Percentiles rank a stretch among this genome's conserved stretches.
Evolutionary conservation across 1,140 invertebrate species (phyloP).

Genomic region (Parasteatoda tepidariorum): DNA sequence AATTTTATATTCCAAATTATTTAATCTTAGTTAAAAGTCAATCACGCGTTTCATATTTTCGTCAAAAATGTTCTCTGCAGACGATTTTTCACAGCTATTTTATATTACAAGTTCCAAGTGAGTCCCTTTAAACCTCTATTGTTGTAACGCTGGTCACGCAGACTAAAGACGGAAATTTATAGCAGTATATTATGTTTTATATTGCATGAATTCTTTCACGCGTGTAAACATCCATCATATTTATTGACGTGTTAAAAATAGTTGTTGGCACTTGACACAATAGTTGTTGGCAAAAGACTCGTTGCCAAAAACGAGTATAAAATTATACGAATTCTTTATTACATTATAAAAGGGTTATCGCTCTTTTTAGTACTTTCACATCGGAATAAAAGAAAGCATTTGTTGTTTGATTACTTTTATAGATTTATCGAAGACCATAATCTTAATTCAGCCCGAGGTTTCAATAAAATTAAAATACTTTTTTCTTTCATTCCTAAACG

Average conservation of each 20-base stretch:
- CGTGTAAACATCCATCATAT: constrained; percentile 18
- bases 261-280: constrained; percentile 16
- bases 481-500: too few species aligned
- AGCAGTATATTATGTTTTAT: constrained; percentile 9
- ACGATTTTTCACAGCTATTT: not conserved
- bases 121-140: too few species aligned
- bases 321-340: not conserved
- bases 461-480: too few species aligned
- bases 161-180: constrained; percentile 13
- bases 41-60: not conserved
- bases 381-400: not conserved
- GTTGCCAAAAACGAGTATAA: not conserved
- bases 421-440: too few species aligned
- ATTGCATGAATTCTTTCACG: not conserved
- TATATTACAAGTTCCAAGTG: not conserved
- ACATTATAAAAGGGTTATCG: not conserved
- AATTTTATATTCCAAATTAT: not conserved
- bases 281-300: not conserved
- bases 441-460: too few species aligned
- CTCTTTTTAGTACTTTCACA: not conserved
- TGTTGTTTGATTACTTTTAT: not conserved
- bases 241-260: constrained; percentile 14
- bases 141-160: not conserved
- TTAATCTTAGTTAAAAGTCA: not conserved
- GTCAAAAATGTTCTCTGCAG: not conserved